phyloP scores from a whole-genome alignment of 2,797 vertebrate species.

The Trematomus bernacchii region DNA sequence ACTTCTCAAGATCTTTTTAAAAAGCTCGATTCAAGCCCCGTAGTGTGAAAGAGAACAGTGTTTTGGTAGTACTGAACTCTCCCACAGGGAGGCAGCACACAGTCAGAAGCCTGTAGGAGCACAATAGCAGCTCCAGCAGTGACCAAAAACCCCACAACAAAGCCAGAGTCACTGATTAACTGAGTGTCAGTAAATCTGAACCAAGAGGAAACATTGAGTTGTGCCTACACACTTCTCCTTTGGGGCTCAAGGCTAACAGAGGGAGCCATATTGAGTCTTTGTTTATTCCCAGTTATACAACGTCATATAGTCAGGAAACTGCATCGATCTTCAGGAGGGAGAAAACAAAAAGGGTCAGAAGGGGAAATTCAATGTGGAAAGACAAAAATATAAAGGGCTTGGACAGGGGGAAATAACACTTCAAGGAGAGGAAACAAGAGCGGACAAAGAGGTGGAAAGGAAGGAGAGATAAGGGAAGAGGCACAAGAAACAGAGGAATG shows the following conservation, averaged over 20 bases:
- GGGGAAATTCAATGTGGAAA: slow-evolving; percentile 44
- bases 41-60: background rate
- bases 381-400: slow-evolving; percentile 27
- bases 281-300: slow-evolving; percentile 50
- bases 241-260: slow-evolving; percentile 22
- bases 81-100: slow-evolving; percentile 74
- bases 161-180: slow-evolving; percentile 59
- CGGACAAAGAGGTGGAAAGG: slow-evolving; percentile 40
- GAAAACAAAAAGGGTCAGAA: slow-evolving; percentile 41
- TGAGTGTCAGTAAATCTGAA: slow-evolving; percentile 54
- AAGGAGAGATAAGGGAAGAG: slow-evolving; percentile 63
- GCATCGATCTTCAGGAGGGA: slow-evolving; percentile 35
- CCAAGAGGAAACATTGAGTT: slow-evolving; percentile 61
- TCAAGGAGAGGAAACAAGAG: slow-evolving; percentile 55
- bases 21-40: background rate
- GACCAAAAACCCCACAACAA: slow-evolving; percentile 55
- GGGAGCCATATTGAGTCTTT: slow-evolving; percentile 47
- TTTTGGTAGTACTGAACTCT: slow-evolving; percentile 40
- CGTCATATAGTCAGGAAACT: slow-evolving; percentile 34
- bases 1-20: background rate
- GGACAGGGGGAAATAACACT: slow-evolving; percentile 31
- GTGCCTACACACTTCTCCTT: slow-evolving; percentile 41
- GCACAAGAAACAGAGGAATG: slow-evolving; percentile 47
- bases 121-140: slow-evolving; percentile 47
- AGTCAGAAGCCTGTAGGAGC: slow-evolving; percentile 31